Evolutionary conservation across 1,140 invertebrate species (phyloP).

Genomic region (Aradophagus sp.): DNA sequence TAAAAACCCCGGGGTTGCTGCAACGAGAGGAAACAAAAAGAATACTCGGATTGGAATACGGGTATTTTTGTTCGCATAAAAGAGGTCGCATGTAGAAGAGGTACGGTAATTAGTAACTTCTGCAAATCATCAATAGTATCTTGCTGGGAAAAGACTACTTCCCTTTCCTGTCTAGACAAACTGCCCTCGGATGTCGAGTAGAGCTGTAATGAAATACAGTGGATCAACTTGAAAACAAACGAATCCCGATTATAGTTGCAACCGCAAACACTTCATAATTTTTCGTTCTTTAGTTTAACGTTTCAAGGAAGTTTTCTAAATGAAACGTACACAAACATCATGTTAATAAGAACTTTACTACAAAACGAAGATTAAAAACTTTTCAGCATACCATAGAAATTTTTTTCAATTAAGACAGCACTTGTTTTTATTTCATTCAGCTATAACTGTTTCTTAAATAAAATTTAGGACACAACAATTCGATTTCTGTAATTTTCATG

Average conservation of each 20-base stretch:
- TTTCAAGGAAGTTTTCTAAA: too few species aligned
- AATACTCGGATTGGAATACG: constrained; percentile 35
- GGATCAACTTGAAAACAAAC: constrained; percentile 56
- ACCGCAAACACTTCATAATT: constrained; percentile 50
- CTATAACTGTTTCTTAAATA: too few species aligned
- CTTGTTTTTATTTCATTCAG: too few species aligned
- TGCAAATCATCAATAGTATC: constrained; percentile 56
- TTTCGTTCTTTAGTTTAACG: constrained; percentile 32
- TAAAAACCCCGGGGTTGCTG: too few species aligned
- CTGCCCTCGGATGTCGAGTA: constrained; percentile 45
- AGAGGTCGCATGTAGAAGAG: constrained; percentile 45
- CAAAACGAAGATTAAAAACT: too few species aligned
- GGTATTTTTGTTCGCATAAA: constrained; percentile 50
- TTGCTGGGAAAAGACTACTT: constrained; percentile 51
- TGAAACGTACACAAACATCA: too few species aligned
- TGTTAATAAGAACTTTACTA: too few species aligned
- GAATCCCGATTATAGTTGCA: constrained; percentile 49
- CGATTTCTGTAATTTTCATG: too few species aligned
- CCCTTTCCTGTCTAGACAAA: constrained; percentile 60
- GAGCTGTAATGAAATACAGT: constrained; percentile 46
- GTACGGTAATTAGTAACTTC: constrained; percentile 53
- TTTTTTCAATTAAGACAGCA: too few species aligned
- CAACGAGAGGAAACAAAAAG: too few species aligned
- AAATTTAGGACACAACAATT: too few species aligned
- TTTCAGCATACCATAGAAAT: too few species aligned